Conservation (phyloP, 2,797 vertebrate genomes). For the Falco biarmicus region DNA sequence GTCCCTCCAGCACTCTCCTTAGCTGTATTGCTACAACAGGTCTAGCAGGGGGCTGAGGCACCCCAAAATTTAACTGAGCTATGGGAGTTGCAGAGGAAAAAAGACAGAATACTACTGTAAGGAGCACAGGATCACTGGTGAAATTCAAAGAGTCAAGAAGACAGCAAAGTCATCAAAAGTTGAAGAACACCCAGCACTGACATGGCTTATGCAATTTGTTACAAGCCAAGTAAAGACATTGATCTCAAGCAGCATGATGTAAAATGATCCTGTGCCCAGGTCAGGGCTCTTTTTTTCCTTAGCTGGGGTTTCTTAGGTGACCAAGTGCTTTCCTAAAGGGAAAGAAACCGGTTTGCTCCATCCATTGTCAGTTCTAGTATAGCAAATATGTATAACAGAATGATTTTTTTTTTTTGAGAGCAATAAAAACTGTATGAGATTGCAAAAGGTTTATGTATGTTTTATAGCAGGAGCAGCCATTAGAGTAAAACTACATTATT, state of each 20-base stretch:
- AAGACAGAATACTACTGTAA: not conserved
- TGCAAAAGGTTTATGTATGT: conserved; percentile 48
- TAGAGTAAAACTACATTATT: conserved; percentile 8
- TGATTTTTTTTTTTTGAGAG: not conserved
- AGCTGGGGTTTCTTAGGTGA: not conserved
- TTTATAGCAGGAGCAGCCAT: conserved; percentile 45
- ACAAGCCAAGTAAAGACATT: not conserved
- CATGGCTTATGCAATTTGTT: not conserved
- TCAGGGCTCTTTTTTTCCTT: not conserved
- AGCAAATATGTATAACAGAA: not conserved
- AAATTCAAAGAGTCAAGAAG: not conserved
- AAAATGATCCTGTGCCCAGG: not conserved
- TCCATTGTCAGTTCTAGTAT: not conserved
- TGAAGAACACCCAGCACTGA: not conserved
- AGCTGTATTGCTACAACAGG: not conserved
- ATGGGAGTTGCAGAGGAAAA: not conserved
- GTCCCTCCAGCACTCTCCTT: not conserved
- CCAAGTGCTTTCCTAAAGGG: not conserved
- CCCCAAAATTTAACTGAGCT: not conserved
- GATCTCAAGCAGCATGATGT: not conserved
- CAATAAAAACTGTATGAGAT: conserved; percentile 54
- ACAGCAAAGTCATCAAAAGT: not conserved
- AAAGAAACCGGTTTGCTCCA: not conserved
- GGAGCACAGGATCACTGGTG: not conserved
- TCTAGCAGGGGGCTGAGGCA: not conserved